Base-by-base conservation (phyloP, 2,888 invertebrate species). In the Cremastobaeus sp. region DNA sequence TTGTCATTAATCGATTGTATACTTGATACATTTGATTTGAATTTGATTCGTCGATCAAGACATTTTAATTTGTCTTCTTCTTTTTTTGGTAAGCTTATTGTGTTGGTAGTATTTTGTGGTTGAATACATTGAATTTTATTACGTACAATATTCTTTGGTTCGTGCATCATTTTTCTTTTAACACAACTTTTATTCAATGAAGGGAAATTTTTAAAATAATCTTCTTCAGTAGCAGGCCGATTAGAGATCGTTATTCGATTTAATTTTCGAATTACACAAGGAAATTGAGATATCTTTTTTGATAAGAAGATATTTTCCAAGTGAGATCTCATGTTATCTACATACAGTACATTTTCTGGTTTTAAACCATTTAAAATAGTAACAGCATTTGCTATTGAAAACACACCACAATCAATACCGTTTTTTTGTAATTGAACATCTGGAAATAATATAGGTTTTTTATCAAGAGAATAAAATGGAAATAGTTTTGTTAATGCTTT, bases 301-400 rank as follows among this genome's bases (percentile, higher is more conserved):
- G 20, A 12, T 4, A 15, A 9, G 17, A 52, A 35, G 9, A 50
- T 15, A 6, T 17, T 52, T 11, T 57, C 15, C 6, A 21, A 43
- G 17, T 57, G 43, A 25, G 34, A 32, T 32, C 72, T 77, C 20
- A 76, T 65, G 57, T 65, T 12, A 2, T 4, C 5, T 17, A 32
- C 32, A 43, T 55, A 55, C 3, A 30, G n/a, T 1, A 55, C 55
- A 43, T 43, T 18, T 43, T 41, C 41, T 20, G 41, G 43, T 14
- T 2, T 14, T 14, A 43, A 41, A 17, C 32, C 21, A 80, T 55
- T 55, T n/a, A 20, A 17, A 25, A 54, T 43, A n/a, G 54, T 25
- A 0, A 65, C 37, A 3, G 54, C 64, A 37, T 52, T 52, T 17
- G 45, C 52, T 18, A 64, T 52, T n/a, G 64, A 5, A 64, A 54